Base-by-base conservation (phyloP, 1,140 invertebrate genomes). In the Homarus americanus region DNA sequence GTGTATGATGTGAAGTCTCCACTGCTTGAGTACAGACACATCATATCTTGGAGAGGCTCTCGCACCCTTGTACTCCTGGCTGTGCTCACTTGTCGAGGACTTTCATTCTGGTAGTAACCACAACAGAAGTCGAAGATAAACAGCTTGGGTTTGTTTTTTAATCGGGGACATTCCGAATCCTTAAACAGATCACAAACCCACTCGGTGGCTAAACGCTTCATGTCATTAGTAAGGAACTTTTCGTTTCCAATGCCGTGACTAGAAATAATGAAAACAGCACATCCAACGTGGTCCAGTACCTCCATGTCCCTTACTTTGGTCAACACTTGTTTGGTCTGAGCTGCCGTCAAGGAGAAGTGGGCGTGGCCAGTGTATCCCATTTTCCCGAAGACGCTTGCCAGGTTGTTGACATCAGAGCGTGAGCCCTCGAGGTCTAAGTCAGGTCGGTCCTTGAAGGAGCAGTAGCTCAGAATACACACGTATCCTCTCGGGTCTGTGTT, bases 141-240 rank as follows among this genome's bases (percentile, higher is more conserved):
- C 28, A 89, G 28, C 36, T 82, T 89, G 63, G 87, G 80, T 40
- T 89, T 89, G 41, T 82, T 40, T 53, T 89, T 89, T 0, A 89
- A 66, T 20, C 38, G 32, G 10, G 87, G 87, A 36, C 87, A 89
- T 28, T 73, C 58, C 9, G 79, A 89, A n/a, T 89, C 79, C 41
- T 82, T 82, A 36, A 89, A 89, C 12, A 58, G 15, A 28, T 58
- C 69, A 24, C 63, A 73, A 1, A 89, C 41, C 41, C 69, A 89
- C 5, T 89, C 41, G 20, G n/a, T 73, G 32, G 28, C 49, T 12
- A 89, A n/a, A 15, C 53, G 32, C 28, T 83, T 75, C 69, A 69
- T 82, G 69, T 89, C 87, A 75, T 32, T 82, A 2, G 87, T 89
- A 2, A 89, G 79, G 34, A 89, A 82, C 12, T 73, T 41, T 44